Evolutionary conservation across 1,140 invertebrate species (phyloP), one percentile per base, ranked within the genome.

Genomic region (Dendrolimus punctatus): DNA sequence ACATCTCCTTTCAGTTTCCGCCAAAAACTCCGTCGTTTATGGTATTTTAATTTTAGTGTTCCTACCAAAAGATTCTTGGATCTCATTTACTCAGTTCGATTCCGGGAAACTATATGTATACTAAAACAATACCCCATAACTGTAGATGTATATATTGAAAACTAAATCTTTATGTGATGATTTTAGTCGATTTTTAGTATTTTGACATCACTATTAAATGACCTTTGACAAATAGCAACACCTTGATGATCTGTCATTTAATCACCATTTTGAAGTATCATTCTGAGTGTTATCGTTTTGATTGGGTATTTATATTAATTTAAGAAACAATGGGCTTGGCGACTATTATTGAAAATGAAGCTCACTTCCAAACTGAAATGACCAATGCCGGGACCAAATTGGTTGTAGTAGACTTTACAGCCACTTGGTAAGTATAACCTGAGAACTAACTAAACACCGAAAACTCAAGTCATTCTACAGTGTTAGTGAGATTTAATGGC

Each of bases 401-500:
- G n/a, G 95, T 98, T 37, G 93, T 99, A 8, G 97, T 95, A 1
- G 96, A 99, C 87, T 99, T 97, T 74, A 96, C 95, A 36, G 96
- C 96, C 46, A 93, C 90, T 66, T 97, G 96, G 96, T 96, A 88
- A 89, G 89, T 76, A 68, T 74, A 76, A 76, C 70, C 71, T 76
- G 58, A 51, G 23, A 23, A 23, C 23, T 38, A 43, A 51, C 50
- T 51, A 51, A n/a, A n/a, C 5, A 54, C 57, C 57, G 60, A 74
- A 68, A 66, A 55, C 60, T 54, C 67, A 52, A 76, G 72, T 79
- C 75, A 80, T 80, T 59, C 56, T 68, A 52, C 36, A n/a, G 40
- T 55, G 45, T 59, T 58, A 39, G 46, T 36, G 51, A 46, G 55
- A 45, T 46, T 54, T 52, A 61, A 55, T 58, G 46, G 9, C 23